Evolutionary conservation across 2,888 invertebrate species (phyloP).

Genomic region (Brachyopa scutellaris): DNA sequence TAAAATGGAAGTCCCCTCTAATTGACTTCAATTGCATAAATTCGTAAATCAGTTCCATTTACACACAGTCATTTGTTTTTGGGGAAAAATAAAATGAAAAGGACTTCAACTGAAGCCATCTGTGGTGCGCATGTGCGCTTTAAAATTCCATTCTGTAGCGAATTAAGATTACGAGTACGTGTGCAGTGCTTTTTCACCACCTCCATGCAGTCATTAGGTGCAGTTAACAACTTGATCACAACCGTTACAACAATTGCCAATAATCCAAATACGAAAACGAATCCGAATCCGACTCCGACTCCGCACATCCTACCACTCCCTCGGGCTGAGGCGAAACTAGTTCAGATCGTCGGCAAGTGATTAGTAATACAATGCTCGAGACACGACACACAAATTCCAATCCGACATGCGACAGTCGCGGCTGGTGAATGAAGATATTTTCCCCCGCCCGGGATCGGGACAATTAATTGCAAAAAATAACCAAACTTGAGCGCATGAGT

Average conservation of each 20-base stretch:
- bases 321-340: too few relatives aligned
- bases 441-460: conserved; percentile 39
- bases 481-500: conserved; percentile 56
- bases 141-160: conserved; percentile 54
- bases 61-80: not conserved
- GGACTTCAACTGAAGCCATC: not conserved
- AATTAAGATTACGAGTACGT: conserved; percentile 55
- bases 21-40: conserved; percentile 52
- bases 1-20: conserved; percentile 35
- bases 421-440: conserved; percentile 60
- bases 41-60: conserved; percentile 41
- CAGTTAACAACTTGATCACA: conserved; percentile 68
- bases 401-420: conserved; percentile 31
- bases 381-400: conserved; percentile 52
- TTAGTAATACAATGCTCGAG: conserved; percentile 62
- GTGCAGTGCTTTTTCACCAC: conserved; percentile 56
- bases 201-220: conserved; percentile 56
- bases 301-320: conserved; percentile 5
- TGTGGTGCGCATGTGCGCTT: not conserved
- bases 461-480: conserved; percentile 68
- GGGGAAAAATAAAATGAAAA: not conserved
- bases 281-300: too few relatives aligned
- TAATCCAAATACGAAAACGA: too few relatives aligned
- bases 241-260: conserved; percentile 66
- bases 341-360: conserved; percentile 58